Evolutionary conservation across 1,140 invertebrate genomes (phyloP), one percentile per base, ranked within the genome.

Genomic region (Triops cancriformis): DNA sequence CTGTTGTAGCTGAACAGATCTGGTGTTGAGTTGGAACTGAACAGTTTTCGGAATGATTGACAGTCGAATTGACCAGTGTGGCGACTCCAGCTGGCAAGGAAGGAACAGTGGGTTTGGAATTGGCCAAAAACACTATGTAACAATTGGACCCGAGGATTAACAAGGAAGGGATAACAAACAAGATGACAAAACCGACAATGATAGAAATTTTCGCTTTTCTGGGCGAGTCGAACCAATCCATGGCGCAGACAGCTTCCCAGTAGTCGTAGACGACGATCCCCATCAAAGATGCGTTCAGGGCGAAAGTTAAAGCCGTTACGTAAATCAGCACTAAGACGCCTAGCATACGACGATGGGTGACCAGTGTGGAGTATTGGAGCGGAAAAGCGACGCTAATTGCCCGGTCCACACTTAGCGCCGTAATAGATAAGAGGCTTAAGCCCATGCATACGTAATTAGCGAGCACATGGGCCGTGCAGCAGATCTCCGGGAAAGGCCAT

Each of bases 371-470:
- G 76, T 85, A 85, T 10, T 78, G 78, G 18, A 85, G 76, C 1
- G 85, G 81, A 73, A 82, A 75, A 10, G 80, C 74, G 26, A 85
- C 79, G 11, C 83, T 83, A 80, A 80, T 72, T 74, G 80, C 79
- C 78, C 85, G 84, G 64, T 88, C 82, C 11, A 87, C 76, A 78
- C 84, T 84, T 1, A 85, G 83, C 74, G 88, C 84, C 37, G 88
- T 81, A 79, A 86, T 84, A 3, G 88, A 86, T 37, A 89, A 81
- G 76, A 88, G 84, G 23, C 83, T 82, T 72, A 89, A 80, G 3
- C 88, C 86, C 79, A 87, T 86, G 5, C 87, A 82, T 37, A 89
- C 79, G 31, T 89, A 86, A 81, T 88, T 88, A 80, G 89, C 88
- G 0, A 89, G 80, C 5, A 87, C 84, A 28, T 90, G 81, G 9